Base-by-base conservation (phyloP, 2,113 vertebrate genomes). In the Sprattus sprattus region DNA sequence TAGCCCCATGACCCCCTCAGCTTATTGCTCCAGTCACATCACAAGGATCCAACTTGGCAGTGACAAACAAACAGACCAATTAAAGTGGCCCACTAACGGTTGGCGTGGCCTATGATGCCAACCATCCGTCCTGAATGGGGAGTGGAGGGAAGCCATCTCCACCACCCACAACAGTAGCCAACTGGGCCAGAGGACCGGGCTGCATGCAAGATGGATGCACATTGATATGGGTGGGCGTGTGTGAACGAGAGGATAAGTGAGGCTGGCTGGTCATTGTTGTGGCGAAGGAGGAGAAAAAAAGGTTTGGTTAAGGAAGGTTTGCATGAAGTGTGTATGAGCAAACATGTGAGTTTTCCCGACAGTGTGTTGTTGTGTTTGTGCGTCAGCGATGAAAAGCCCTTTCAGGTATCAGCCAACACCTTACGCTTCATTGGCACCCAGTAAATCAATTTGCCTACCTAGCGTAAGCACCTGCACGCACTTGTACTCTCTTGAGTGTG, bases 11-110 rank as follows among this genome's bases (percentile, higher is more conserved):
- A 28, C 39, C 50, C 46, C 57, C 57, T 54, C 86, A 84, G 83
- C 85, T 88, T 71, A 60, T 85, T 92, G 89, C 87, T 85, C 82
- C 83, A 64, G 71, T 87, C 84, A 87, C 91, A 89, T 88, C 82
- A 81, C 82, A 86, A 84, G 89, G 89, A 86, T 91, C 88, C 88
- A 67, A 92, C 86, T 90, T 88, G 82, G 89, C 83, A 86, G 44
- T 88, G 81, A 80, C 64, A 71, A 83, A 89, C 84, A 87, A 89
- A 87, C 87, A 87, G 64, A 6, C 82, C 80, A 90, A 87, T 92
- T 85, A 89, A 87, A 88, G 28, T 11, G 11, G 84, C 83, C 49
- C 39, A 85, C 80, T 87, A 82, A 92, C 86, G 87, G 89, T 88
- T 88, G 85, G 80, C 64, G 87, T 85, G 83, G 46, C 1, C 49